Evolutionary conservation across 2,888 invertebrate genomes (phyloP).

Genomic region (Rotaria magnacalcarata): DNA sequence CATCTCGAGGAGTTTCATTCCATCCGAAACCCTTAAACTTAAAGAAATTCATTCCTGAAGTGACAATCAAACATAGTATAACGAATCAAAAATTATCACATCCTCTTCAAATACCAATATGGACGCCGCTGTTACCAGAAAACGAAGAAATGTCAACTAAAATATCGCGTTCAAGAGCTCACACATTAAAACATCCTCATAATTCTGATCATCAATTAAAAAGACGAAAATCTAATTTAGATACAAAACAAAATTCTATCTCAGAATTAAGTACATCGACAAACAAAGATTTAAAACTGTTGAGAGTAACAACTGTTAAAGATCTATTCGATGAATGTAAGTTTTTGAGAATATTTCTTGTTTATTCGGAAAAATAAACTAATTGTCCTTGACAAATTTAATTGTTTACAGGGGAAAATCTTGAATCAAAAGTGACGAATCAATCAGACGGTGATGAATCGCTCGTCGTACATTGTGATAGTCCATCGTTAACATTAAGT

Average conservation of each 20-base stretch:
- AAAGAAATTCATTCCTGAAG: neutral
- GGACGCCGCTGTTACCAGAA: neutral
- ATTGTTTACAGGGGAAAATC: neutral
- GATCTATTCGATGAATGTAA: neutral
- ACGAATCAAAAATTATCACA: neutral
- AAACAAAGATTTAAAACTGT: neutral
- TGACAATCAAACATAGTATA: neutral
- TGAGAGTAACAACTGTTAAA: too few species aligned
- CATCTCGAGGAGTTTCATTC: neutral
- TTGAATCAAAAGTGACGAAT: neutral
- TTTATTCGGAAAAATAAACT: neutral
- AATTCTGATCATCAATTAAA: neutral
- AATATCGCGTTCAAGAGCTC: neutral
- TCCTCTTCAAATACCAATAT: neutral
- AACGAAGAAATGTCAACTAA: neutral
- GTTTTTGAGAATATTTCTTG: neutral
- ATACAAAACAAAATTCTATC: neutral
- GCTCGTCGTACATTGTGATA: neutral
- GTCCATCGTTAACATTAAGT: neutral
- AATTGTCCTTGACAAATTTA: too few species aligned
- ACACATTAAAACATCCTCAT: neutral
- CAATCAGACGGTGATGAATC: neutral
- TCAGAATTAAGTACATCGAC: neutral
- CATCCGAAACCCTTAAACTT: neutral
- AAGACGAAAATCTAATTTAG: neutral